Evolutionary conservation across 53 echinoderm and acorn worm genomes (phyloP).

Genomic region (Henricia sp.): DNA sequence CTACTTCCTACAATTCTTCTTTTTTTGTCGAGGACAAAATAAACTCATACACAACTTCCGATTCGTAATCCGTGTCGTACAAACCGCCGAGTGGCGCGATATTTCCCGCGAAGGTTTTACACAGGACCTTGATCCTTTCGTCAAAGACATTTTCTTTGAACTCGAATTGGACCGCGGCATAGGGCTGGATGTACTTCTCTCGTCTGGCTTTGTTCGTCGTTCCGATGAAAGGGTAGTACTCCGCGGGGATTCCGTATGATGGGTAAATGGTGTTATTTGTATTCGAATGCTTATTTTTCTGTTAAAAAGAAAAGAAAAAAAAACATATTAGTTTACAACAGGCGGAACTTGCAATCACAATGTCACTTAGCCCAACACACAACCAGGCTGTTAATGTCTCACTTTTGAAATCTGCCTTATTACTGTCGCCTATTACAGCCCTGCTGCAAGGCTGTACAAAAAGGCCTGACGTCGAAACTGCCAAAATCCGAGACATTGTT

Average conservation of each 20-base stretch:
- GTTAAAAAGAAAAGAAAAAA: conserved; percentile 33
- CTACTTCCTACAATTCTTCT: conserved; percentile 17
- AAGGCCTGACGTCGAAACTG: too few species aligned
- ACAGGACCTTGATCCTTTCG: conserved; percentile 51
- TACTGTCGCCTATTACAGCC: too few species aligned
- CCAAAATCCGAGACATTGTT: too few species aligned
- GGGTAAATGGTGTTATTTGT: conserved; percentile 58
- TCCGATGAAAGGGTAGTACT: conserved; percentile 69
- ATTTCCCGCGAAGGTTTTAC: conserved; percentile 66
- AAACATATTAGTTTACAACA: too few species aligned
- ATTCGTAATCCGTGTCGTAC: conserved; percentile 64
- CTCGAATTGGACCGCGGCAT: conserved; percentile 67
- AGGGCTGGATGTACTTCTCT: conserved; percentile 64
- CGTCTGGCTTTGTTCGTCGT: conserved; percentile 50
- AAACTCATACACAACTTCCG: conserved; percentile 63
- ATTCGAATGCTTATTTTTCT: conserved; percentile 20
- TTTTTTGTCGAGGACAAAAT: conserved; percentile 25
- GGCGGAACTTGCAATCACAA: too few species aligned
- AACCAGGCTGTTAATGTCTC: too few species aligned
- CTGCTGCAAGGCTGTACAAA: too few species aligned
- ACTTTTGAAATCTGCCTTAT: too few species aligned
- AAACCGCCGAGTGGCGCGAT: conserved; percentile 69
- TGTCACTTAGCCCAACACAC: too few species aligned
- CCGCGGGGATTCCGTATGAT: conserved; percentile 56
- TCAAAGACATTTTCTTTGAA: not conserved